A percentile compares a stretch with the other conserved stretches of the same genome.
phyloP scores from a whole-genome alignment of 2,888 invertebrate genomes.

The Pseudoips prasinana region DNA sequence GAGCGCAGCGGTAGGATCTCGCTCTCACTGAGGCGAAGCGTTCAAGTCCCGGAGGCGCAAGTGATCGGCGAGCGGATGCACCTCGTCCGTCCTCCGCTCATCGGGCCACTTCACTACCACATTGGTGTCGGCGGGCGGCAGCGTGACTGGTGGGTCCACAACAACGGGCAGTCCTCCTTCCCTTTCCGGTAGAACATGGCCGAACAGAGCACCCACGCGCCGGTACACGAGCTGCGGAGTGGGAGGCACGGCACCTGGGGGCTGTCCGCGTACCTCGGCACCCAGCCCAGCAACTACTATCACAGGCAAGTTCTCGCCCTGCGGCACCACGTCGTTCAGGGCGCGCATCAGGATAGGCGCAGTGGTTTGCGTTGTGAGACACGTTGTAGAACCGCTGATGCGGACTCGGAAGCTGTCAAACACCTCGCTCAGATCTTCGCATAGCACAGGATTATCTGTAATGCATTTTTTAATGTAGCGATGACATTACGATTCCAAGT shows the following conservation, averaged over 20 bases:
- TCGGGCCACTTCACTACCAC: conserved; percentile 73
- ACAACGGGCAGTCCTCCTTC: conserved; percentile 63
- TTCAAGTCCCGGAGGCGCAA: conserved; percentile 62
- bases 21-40: conserved; percentile 60
- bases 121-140: conserved; percentile 57
- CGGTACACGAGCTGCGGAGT: conserved; percentile 54
- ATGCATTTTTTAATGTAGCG: conserved; percentile 32
- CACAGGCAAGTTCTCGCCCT: conserved; percentile 46
- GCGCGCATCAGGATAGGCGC: conserved; percentile 61
- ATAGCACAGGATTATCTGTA: conserved; percentile 91
- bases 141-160: conserved; percentile 70
- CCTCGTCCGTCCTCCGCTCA: conserved; percentile 42
- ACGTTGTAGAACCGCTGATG: conserved; percentile 85
- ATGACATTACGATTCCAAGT: no score
- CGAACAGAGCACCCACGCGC: conserved; percentile 63
- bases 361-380: conserved; percentile 59
- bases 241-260: conserved; percentile 34
- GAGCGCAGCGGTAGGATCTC: conserved; percentile 29
- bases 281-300: conserved; percentile 57
- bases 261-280: conserved; percentile 34
- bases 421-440: conserved; percentile 86
- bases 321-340: conserved; percentile 60
- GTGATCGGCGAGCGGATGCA: conserved; percentile 62
- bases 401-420: conserved; percentile 88
- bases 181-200: conserved; percentile 61